A percentile compares a stretch with the other conserved stretches of the same genome.
Evolutionary conservation across 1,140 invertebrate genomes (phyloP).

Genomic region (Drosophila seguyi): DNA sequence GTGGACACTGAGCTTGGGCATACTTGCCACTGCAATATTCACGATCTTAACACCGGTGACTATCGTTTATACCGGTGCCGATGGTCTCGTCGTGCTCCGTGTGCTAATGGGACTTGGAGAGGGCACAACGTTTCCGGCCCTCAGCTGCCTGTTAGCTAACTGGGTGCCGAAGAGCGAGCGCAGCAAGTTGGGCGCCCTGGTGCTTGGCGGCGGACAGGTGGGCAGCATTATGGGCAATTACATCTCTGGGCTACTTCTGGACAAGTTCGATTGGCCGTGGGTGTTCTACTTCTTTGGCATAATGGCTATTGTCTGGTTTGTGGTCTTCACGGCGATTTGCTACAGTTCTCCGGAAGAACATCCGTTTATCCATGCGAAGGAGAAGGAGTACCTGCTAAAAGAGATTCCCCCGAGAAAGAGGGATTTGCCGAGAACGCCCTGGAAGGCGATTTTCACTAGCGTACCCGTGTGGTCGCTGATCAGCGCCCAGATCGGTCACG

Average conservation of each 20-base stretch:
- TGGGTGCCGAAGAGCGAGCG: slow-evolving; percentile 90
- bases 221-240: slow-evolving; percentile 90
- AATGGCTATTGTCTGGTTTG: slow-evolving; percentile 89
- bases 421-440: slow-evolving; percentile 85
- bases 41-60: slow-evolving; percentile 4
- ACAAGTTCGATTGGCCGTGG: slow-evolving; percentile 88
- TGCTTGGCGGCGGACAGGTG: slow-evolving; percentile 89
- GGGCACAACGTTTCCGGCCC: slow-evolving; percentile 90
- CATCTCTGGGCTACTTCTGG: slow-evolving; percentile 88
- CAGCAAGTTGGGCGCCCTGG: slow-evolving; percentile 89
- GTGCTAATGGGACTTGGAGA: slow-evolving; percentile 89
- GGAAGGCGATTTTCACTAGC: slow-evolving; percentile 88
- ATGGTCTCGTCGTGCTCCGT: slow-evolving; percentile 87
- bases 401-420: slow-evolving; percentile 37
- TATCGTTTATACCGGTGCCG: slow-evolving; percentile 77
- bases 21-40: slow-evolving; percentile 17
- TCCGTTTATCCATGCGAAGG: slow-evolving; percentile 89
- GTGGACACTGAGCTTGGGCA: slow-evolving; percentile 64
- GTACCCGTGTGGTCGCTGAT: slow-evolving; percentile 87
- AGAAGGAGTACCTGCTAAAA: slow-evolving; percentile 88
- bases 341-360: slow-evolving; percentile 88
- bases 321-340: slow-evolving; percentile 85
- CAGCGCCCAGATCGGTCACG: slow-evolving; percentile 89
- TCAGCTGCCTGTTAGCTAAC: slow-evolving; percentile 87
- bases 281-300: slow-evolving; percentile 93